Conservation (phyloP, 2,888 invertebrate species). For the Caenorhabditis panamensis region DNA sequence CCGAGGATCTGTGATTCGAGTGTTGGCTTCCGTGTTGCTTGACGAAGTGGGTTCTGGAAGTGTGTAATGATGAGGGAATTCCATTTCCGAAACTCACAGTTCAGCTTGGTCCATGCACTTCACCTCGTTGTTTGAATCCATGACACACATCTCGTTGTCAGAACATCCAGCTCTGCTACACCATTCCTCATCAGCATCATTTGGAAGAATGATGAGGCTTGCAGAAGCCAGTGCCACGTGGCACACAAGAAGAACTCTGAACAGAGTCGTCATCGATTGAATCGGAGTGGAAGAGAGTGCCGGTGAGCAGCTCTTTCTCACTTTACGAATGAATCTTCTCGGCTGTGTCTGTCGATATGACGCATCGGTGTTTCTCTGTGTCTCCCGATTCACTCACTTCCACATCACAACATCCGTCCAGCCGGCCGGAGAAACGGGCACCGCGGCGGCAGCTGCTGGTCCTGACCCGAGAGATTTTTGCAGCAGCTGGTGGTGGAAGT, state of each 20-base stretch:
- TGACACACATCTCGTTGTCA: conserved; percentile 64
- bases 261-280: conserved; percentile 12
- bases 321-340: conserved; percentile 21
- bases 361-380: conserved; percentile 7
- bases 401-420: conserved; percentile 12
- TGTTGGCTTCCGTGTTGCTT: conserved; percentile 45
- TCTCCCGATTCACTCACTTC: not conserved
- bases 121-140: conserved; percentile 58
- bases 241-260: conserved; percentile 34
- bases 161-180: conserved; percentile 61
- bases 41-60: conserved; percentile 49
- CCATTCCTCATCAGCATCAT: conserved; percentile 58
- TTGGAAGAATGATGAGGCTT: conserved; percentile 30
- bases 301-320: conserved; percentile 3
- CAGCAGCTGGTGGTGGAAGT: not conserved
- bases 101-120: conserved; percentile 62
- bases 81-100: conserved; percentile 36
- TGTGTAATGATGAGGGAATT: conserved; percentile 12
- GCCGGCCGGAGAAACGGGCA: conserved; percentile 7
- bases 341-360: not conserved
- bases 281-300: not conserved
- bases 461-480: conserved; percentile 12
- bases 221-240: conserved; percentile 37
- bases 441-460: conserved; percentile 13
- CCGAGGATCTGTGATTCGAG: not conserved